These are phyloP conservation scores for Morpho achilles DNA, from an alignment of 2,888 invertebrate genomes.

Conservation along the genomic window DNA sequence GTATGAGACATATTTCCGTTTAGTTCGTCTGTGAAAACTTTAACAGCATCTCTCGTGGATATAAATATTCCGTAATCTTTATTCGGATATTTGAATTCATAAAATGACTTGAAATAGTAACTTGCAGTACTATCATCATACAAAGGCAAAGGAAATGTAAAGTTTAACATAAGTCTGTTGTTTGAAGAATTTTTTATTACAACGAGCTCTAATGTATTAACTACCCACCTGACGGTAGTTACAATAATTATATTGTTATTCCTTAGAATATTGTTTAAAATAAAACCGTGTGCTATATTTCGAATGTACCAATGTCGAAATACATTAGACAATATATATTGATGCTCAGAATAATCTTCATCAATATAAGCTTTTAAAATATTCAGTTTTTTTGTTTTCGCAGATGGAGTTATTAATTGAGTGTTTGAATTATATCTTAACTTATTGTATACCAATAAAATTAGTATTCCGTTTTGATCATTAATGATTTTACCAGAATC, in stretches of 20 bases:
- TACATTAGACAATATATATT: neutral
- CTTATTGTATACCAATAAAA: neutral
- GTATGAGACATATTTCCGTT: too few species aligned
- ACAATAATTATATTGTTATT: slow-evolving; percentile 1
- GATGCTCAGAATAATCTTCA: neutral
- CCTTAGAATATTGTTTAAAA: neutral
- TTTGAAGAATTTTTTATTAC: neutral
- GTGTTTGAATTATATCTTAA: neutral
- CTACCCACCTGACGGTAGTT: neutral
- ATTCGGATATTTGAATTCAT: slow-evolving; percentile 1
- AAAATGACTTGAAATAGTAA: neutral
- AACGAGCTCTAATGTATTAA: neutral
- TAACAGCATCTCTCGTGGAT: neutral
- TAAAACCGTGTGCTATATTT: slow-evolving; percentile 6
- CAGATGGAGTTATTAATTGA: neutral
- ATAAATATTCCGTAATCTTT: neutral
- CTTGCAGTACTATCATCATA: slow-evolving; percentile 1
- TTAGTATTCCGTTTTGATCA: neutral
- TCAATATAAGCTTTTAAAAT: neutral
- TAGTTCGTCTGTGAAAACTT: neutral
- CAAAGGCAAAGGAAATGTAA: neutral
- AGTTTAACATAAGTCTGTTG: neutral
- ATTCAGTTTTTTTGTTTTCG: too few species aligned
- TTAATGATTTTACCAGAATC: neutral
- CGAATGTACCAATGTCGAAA: slow-evolving; percentile 5